A percentile compares a stretch with the other conserved stretches of the same genome.
These are phyloP conservation scores for Ochropleura leucogaster DNA, from an alignment of 2,888 invertebrate genomes.

Conservation along the genomic window DNA sequence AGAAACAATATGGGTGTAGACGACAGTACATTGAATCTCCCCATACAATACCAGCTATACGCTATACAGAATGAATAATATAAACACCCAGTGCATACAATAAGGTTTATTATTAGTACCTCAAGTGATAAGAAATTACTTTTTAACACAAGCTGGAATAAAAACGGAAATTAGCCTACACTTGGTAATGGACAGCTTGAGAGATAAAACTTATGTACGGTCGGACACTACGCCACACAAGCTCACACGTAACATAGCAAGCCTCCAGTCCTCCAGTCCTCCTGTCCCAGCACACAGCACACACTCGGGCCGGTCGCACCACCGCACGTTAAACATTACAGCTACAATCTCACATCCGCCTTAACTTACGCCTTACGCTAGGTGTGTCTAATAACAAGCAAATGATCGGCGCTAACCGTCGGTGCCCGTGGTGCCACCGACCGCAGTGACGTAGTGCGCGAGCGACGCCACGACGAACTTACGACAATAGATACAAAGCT, in stretches of 20 bases:
- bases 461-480: constrained; percentile 37
- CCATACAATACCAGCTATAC: constrained; percentile 50
- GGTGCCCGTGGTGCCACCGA: constrained; percentile 27
- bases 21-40: constrained; percentile 19
- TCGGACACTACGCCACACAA: constrained; percentile 61
- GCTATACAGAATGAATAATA: constrained; percentile 75
- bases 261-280: constrained; percentile 5
- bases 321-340: constrained; percentile 21
- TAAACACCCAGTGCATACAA: constrained; percentile 88
- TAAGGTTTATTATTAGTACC: constrained; percentile 83
- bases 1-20: constrained; percentile 18
- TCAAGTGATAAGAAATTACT: constrained; percentile 79
- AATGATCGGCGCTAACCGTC: constrained; percentile 23
- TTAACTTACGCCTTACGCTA: constrained; percentile 53
- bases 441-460: constrained; percentile 49
- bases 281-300: background rate
- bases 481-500: constrained; percentile 56
- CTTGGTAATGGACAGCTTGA: constrained; percentile 78
- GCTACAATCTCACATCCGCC: constrained; percentile 52
- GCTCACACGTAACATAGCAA: constrained; percentile 56
- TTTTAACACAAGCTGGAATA: constrained; percentile 84
- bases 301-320: constrained; percentile 36
- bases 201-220: constrained; percentile 56
- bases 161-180: constrained; percentile 81
- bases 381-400: constrained; percentile 55